Evolutionary conservation across 35 echinoderm and acorn worm species (phyloP), one percentile per base, ranked within the genome.

Genomic region (Ophiothrix spiculata): DNA sequence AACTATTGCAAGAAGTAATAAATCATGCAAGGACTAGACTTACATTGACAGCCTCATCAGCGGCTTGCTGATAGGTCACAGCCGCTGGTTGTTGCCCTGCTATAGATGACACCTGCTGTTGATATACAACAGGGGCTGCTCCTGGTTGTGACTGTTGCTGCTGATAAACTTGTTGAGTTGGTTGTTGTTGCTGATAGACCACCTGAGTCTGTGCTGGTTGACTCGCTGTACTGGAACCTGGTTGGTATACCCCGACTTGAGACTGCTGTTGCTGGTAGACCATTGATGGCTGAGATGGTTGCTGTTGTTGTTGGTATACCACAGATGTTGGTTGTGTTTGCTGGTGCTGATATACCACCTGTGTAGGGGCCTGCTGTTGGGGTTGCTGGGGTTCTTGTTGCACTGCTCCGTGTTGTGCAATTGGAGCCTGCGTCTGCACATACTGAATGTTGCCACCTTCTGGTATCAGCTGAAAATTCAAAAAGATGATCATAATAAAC

Each of bases 241-340:
- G n/a, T n/a, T n/a, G n/a, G n/a, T n/a, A n/a, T n/a, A n/a, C n/a
- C n/a, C n/a, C n/a, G n/a, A n/a, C n/a, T n/a, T n/a, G n/a, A n/a
- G n/a, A 28, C 60, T 69, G 60, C 23, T 69, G 60, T n/a, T 69
- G 60, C 60, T 69, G 60, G n/a, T n/a, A n/a, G n/a, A n/a, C n/a
- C n/a, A n/a, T n/a, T n/a, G n/a, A n/a, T n/a, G n/a, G n/a, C n/a
- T n/a, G n/a, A n/a, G n/a, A n/a, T n/a, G n/a, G n/a, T n/a, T n/a
- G n/a, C n/a, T n/a, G n/a, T n/a, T n/a, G n/a, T n/a, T n/a, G n/a
- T n/a, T n/a, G n/a, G n/a, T n/a, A n/a, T n/a, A n/a, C n/a, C n/a
- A n/a, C n/a, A n/a, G n/a, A n/a, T n/a, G n/a, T n/a, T n/a, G n/a
- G n/a, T n/a, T n/a, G n/a, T n/a, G n/a, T n/a, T n/a, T n/a, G n/a